Evolutionary conservation across 1,140 invertebrate genomes (phyloP).

Genomic region (Galleria mellonella): DNA sequence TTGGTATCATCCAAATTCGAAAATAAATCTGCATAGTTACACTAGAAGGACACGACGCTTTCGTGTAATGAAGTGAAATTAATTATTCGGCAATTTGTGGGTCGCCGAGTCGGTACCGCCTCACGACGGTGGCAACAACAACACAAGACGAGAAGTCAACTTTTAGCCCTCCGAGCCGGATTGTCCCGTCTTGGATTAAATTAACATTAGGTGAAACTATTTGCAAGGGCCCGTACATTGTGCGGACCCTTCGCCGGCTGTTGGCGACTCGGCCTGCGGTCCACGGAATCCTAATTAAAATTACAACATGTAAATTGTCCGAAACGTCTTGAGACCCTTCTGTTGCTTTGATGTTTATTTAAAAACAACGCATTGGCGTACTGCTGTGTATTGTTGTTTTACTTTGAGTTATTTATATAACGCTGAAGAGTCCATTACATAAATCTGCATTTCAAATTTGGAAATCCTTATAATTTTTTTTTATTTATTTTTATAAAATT

Average conservation of each 20-base stretch:
- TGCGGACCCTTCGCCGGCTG: conserved; percentile 16
- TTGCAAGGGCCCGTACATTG: conserved; percentile 23
- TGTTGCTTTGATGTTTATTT: conserved; percentile 36
- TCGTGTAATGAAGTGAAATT: too few relatives aligned
- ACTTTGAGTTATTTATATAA: too few relatives aligned
- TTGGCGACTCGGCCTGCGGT: conserved; percentile 1
- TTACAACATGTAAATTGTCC: conserved; percentile 64
- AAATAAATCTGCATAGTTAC: too few relatives aligned
- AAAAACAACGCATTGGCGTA: conserved; percentile 38
- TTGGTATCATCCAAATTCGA: too few relatives aligned
- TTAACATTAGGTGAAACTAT: conserved; percentile 64
- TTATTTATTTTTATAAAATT: too few relatives aligned
- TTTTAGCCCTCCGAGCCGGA: conserved; percentile 27
- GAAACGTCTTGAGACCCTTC: conserved; percentile 28
- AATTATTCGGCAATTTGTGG: not conserved
- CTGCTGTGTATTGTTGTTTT: too few relatives aligned
- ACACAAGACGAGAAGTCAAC: conserved; percentile 16
- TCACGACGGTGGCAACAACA: not conserved
- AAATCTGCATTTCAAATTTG: too few relatives aligned
- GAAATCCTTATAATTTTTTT: too few relatives aligned
- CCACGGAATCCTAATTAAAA: conserved; percentile 47
- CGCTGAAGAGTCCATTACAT: too few relatives aligned
- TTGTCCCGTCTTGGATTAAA: conserved; percentile 63
- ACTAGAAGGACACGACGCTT: too few relatives aligned
- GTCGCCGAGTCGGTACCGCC: not conserved